Percentiles rank a stretch among this genome's conserved stretches.
These are phyloP conservation scores for Harpagifer antarcticus DNA, from an alignment of 2,797 vertebrate species.

Conservation along the genomic window DNA sequence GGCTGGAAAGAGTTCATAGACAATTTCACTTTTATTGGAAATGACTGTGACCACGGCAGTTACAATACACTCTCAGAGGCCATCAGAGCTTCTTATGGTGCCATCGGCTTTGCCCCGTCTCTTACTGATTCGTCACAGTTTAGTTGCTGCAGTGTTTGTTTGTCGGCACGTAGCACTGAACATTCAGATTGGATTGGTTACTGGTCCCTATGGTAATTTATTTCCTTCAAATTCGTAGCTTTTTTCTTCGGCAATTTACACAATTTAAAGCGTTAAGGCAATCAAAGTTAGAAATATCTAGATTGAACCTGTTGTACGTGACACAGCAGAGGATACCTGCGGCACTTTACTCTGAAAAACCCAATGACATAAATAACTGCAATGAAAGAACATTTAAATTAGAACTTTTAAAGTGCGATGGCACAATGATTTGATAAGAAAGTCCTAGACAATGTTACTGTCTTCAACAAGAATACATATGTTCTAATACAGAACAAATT, in stretches of 20 bases:
- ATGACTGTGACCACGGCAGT: conserved; percentile 47
- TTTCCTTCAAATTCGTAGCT: not conserved
- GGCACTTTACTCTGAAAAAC: not conserved
- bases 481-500: not conserved
- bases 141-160: conserved; percentile 31
- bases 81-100: conserved; percentile 37
- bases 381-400: not conserved
- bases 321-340: not conserved
- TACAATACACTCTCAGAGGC: conserved; percentile 51
- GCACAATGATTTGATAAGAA: not conserved
- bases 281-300: not conserved
- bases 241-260: not conserved
- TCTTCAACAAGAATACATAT: not conserved
- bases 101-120: conserved; percentile 15
- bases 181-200: not conserved
- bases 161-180: not conserved
- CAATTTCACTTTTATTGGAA: conserved; percentile 69
- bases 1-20: conserved; percentile 56
- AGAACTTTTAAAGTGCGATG: not conserved
- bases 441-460: not conserved
- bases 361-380: conserved; percentile 1
- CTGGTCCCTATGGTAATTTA: not conserved
- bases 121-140: conserved; percentile 31
- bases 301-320: not conserved
- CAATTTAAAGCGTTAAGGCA: not conserved